Evolutionary conservation across 2,113 vertebrate genomes (phyloP), one percentile per base, ranked within the genome.

Genomic region (Gnathonemus longibarbis): DNA sequence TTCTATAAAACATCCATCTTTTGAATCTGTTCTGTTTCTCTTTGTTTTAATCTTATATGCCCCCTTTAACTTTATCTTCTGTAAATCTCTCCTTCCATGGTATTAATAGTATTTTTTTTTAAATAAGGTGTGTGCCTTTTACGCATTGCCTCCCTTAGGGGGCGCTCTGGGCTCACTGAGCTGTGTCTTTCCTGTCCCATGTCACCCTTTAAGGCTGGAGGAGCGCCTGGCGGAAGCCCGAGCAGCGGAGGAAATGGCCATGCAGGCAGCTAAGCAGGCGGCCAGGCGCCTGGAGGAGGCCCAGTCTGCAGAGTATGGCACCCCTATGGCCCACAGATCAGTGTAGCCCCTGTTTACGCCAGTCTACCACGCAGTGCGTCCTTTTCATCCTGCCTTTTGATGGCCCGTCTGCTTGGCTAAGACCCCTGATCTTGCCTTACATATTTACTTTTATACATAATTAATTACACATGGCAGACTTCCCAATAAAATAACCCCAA

Each of bases 211-310:
- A 96, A 56, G 95, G 15, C 91, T 96, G 80, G 88, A 91, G 93
- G 95, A 95, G 89, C 93, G 94, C 0, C 0, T 92, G 62, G 94
- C 94, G 56, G 94, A 94, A 93, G 88, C 92, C 0, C 92, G 92
- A 1, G 91, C 96, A 93, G 95, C 95, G 0, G 95, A 96, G 56
- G 95, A 96, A 48, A 95, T 96, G 88, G 95, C 94, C 3, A 91
- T 95, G 56, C 92, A 95, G 19, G 93, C 95, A 0, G 96, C 95
- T 13, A 95, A 95, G 92, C 93, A 91, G 90, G 91, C 94, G 53
- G 94, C 91, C 42, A 91, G 95, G 19, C 94, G 94, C 6, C 88
- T 95, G 91, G 91, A 91, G 5, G 93, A 94, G 31, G 92, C 93
- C 1, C 9, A 48, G 10, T 49, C 48, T 49, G 48, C 10, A 49